Conservation (phyloP, 2,888 invertebrate genomes). For the Thera obeliscata region DNA sequence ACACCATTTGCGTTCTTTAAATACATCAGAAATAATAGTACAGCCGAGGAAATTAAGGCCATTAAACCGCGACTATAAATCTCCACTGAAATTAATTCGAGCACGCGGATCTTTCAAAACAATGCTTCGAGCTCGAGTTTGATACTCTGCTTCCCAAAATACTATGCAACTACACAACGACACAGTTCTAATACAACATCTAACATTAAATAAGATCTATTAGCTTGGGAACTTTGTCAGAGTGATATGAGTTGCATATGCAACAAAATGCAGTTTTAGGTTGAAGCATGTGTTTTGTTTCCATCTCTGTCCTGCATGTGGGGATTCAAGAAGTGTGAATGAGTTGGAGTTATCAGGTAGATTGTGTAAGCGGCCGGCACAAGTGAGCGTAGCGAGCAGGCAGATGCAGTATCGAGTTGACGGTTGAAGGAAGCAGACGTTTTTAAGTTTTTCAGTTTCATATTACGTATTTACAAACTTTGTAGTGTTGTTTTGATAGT, state of each 20-base stretch:
- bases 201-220: slow-evolving; percentile 42
- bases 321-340: slow-evolving; percentile 48
- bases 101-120: slow-evolving; percentile 51
- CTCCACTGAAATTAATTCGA: slow-evolving; percentile 49
- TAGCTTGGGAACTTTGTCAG: slow-evolving; percentile 60
- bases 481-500: slow-evolving; percentile 68
- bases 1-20: slow-evolving; percentile 29
- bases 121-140: slow-evolving; percentile 48
- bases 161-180: slow-evolving; percentile 43
- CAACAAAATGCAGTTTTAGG: slow-evolving; percentile 60
- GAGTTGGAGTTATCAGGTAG: slow-evolving; percentile 65
- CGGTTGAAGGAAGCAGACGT: slow-evolving; percentile 51
- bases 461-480: slow-evolving; percentile 81
- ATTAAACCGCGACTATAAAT: slow-evolving; percentile 48
- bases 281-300: slow-evolving; percentile 46
- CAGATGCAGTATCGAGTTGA: slow-evolving; percentile 63
- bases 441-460: slow-evolving; percentile 46
- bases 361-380: slow-evolving; percentile 35
- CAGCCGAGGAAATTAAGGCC: slow-evolving; percentile 40
- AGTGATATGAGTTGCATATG: slow-evolving; percentile 56
- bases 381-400: slow-evolving; percentile 48
- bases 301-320: slow-evolving; percentile 54
- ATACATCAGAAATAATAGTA: slow-evolving; percentile 30
- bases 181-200: slow-evolving; percentile 47
- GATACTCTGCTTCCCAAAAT: slow-evolving; percentile 57